These are phyloP conservation scores for Seira ritae DNA, from an alignment of 2,888 invertebrate species.

Conservation along the genomic window DNA sequence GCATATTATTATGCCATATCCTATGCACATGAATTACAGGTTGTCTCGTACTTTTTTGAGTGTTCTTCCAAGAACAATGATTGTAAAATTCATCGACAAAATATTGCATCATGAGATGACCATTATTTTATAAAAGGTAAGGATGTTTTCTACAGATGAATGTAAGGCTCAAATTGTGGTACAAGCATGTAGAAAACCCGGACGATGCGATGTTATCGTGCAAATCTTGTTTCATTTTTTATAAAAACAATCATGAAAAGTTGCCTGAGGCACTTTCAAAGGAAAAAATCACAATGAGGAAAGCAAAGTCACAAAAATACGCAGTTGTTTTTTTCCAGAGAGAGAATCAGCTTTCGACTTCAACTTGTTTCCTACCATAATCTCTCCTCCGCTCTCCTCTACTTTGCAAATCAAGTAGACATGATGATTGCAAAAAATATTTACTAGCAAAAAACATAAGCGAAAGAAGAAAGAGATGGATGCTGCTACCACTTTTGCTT, in stretches of 20 bases:
- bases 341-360: slow-evolving; percentile 14
- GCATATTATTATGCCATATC: slow-evolving; percentile 3
- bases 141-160: not conserved
- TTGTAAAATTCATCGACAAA: not conserved
- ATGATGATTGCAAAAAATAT: not conserved
- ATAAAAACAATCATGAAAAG: slow-evolving; percentile 44
- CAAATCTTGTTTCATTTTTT: slow-evolving; percentile 16
- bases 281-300: slow-evolving; percentile 54
- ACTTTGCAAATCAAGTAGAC: slow-evolving; percentile 14
- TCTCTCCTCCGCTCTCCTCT: not conserved
- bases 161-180: not conserved
- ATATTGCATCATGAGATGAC: not conserved
- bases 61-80: slow-evolving; percentile 1
- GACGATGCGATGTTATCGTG: slow-evolving; percentile 8
- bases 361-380: not conserved
- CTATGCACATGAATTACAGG: slow-evolving; percentile 8
- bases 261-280: slow-evolving; percentile 58
- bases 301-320: slow-evolving; percentile 57
- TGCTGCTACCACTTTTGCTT: not conserved
- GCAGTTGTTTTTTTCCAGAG: slow-evolving; percentile 57
- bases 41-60: slow-evolving; percentile 1
- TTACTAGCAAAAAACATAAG: not conserved
- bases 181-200: not conserved
- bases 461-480: not conserved
- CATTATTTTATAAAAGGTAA: not conserved